phyloP scores from a whole-genome alignment of 2,113 vertebrate genomes.

The Prinia subflava region DNA sequence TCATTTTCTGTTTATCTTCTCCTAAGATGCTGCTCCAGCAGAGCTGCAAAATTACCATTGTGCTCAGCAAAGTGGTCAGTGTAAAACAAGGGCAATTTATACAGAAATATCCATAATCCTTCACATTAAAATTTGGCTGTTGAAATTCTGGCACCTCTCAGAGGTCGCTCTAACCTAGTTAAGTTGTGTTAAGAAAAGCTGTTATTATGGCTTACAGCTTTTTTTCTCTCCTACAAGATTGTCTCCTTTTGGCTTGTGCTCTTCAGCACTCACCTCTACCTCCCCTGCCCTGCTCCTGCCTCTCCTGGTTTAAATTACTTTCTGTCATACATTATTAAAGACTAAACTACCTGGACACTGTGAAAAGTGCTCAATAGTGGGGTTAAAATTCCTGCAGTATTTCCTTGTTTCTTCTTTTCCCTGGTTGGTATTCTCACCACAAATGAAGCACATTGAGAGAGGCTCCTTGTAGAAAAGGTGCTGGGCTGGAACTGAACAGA shows the following conservation, averaged over 20 bases:
- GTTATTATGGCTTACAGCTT: not conserved
- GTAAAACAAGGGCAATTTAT: slow-evolving; percentile 57
- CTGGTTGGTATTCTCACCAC: not conserved
- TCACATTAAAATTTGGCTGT: slow-evolving; percentile 28
- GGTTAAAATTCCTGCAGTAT: not conserved
- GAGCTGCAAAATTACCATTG: slow-evolving; percentile 47
- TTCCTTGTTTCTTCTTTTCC: not conserved
- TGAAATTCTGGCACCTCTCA: slow-evolving; percentile 1
- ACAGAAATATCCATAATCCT: slow-evolving; percentile 43
- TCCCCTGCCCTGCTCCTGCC: not conserved
- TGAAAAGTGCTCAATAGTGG: not conserved
- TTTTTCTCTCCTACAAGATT: not conserved
- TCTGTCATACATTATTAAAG: slow-evolving; percentile 43
- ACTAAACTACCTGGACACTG: not conserved
- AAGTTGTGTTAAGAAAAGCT: slow-evolving; percentile 24
- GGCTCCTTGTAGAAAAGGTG: not conserved
- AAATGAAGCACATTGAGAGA: not conserved
- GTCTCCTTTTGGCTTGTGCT: not conserved
- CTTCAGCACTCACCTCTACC: not conserved
- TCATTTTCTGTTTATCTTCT: slow-evolving; percentile 55
- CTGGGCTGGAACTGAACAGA: slow-evolving; percentile 2
- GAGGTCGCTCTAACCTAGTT: slow-evolving; percentile 44
- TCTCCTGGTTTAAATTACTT: slow-evolving; percentile 40
- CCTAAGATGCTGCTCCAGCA: not conserved
- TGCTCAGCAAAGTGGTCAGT: slow-evolving; percentile 20